A percentile compares a stretch with the other conserved stretches of the same genome.
phyloP scores from a whole-genome alignment of 2,888 invertebrate genomes.

The Uloborus plumipes region DNA sequence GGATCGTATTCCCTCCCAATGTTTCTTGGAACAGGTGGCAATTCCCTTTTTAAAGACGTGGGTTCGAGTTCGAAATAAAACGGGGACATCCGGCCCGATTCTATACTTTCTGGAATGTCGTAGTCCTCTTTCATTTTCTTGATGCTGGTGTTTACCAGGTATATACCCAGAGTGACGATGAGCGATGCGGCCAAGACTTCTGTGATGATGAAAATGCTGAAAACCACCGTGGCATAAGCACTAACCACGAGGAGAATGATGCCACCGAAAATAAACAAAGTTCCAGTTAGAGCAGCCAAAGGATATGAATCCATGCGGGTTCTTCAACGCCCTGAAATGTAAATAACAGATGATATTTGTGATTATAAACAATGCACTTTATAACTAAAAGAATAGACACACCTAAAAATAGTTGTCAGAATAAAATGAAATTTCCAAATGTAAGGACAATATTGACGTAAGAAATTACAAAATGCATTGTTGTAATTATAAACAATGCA shows the following conservation, averaged over 20 bases:
- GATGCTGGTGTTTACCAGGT: not conserved
- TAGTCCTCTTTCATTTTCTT: not conserved
- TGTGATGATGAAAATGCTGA: slow-evolving; percentile 10
- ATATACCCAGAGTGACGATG: slow-evolving; percentile 10
- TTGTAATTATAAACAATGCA: no score
- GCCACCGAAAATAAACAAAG: slow-evolving; percentile 13
- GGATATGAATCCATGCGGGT: slow-evolving; percentile 11
- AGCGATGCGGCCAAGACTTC: slow-evolving; percentile 1
- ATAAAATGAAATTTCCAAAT: no score
- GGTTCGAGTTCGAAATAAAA: slow-evolving; percentile 48
- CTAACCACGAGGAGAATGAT: not conserved
- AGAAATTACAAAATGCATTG: no score
- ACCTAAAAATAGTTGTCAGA: no score
- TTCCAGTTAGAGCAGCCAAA: slow-evolving; percentile 12
- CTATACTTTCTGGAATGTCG: not conserved
- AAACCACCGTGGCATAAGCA: not conserved
- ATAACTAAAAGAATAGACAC: no score
- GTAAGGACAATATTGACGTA: no score
- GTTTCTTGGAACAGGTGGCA: slow-evolving; percentile 42
- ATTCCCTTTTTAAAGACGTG: not conserved
- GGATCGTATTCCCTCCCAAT: slow-evolving; percentile 52
- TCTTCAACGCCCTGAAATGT: not conserved
- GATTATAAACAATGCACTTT: no score
- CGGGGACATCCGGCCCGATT: slow-evolving; percentile 19
- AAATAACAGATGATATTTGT: not conserved